phyloP scores from a whole-genome alignment of 2,797 vertebrate genomes.

The Anguilla obscura region DNA sequence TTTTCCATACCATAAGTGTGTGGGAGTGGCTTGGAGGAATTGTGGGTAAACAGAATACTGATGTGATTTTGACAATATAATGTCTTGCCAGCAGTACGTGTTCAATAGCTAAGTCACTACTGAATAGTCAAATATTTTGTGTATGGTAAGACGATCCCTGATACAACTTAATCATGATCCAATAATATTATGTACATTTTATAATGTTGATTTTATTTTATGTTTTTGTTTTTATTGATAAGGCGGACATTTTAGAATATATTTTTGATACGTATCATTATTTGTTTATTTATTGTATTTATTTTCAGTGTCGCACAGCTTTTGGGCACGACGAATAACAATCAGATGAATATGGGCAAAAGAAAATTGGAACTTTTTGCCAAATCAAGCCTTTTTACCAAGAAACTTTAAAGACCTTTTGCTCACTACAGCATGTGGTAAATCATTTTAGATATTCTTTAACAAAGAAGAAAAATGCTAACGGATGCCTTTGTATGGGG shows the following conservation, averaged over 20 bases:
- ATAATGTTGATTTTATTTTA: neutral
- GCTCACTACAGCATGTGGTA: no score
- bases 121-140: neutral
- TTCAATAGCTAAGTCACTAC: neutral
- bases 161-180: neutral
- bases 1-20: neutral
- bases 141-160: neutral
- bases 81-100: neutral
- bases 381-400: neutral
- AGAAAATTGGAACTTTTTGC: neutral
- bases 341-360: neutral
- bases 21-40: neutral
- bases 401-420: neutral
- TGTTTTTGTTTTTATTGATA: neutral
- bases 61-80: neutral
- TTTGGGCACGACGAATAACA: neutral
- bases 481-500: no score
- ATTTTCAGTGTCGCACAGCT: neutral
- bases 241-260: neutral
- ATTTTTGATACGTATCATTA: neutral
- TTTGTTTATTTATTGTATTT: neutral
- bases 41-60: neutral
- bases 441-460: no score
- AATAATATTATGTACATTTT: neutral
- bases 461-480: no score